Percentiles rank a stretch among this genome's conserved stretches.
Conservation (phyloP, 1,140 invertebrate genomes). For the Leptopilina boulardi region DNA sequence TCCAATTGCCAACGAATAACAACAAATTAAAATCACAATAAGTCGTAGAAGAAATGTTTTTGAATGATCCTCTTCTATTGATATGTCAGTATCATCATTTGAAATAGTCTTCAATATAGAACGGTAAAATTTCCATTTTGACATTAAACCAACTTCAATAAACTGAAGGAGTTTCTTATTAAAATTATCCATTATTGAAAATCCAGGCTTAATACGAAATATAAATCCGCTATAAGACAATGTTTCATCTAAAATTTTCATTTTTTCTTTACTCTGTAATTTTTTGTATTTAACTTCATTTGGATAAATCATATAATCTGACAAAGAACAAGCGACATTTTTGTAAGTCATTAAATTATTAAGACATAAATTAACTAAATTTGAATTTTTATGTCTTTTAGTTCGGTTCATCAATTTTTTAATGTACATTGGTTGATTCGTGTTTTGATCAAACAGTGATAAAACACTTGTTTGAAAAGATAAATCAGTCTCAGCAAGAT, state of each 20-base stretch:
- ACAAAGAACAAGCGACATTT: not conserved
- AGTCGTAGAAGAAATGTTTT: not conserved
- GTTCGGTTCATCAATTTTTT: not conserved
- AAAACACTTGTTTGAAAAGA: not conserved
- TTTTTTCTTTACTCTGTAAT: not conserved
- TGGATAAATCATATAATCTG: too few species aligned
- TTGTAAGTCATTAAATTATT: not conserved
- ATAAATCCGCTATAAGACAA: not conserved
- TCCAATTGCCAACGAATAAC: too few species aligned
- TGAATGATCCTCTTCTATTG: not conserved
- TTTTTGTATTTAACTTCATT: too few species aligned
- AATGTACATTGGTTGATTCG: not conserved
- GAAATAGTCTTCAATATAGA: not conserved
- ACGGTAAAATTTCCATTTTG: not conserved
- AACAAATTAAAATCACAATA: too few species aligned
- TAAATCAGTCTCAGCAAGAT: not conserved
- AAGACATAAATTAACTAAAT: not conserved
- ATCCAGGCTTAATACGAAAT: not conserved
- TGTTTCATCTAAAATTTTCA: not conserved
- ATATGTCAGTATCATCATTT: too few species aligned
- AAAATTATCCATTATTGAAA: not conserved
- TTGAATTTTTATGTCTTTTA: not conserved
- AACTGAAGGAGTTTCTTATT: not conserved
- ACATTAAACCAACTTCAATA: not conserved
- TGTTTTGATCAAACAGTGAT: too few species aligned